These are phyloP conservation scores for Portunus trituberculatus DNA, from an alignment of 1,140 invertebrate species.

Conservation along the genomic window DNA sequence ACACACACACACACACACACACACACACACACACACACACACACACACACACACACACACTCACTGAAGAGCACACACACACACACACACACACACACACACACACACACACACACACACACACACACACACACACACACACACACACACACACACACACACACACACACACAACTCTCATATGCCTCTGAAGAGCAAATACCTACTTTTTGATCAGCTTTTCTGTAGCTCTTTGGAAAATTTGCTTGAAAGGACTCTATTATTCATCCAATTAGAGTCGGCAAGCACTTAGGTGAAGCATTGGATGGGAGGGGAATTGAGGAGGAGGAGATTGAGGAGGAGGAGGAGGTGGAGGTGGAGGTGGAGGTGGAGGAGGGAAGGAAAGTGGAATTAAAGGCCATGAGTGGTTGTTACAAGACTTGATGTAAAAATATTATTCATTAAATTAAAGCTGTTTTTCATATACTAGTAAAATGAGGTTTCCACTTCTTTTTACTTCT, in stretches of 20 bases:
- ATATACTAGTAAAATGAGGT: not conserved
- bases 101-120: slow-evolving; percentile 17
- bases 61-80: too few species aligned
- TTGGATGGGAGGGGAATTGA: not conserved
- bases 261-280: not conserved
- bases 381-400: not conserved
- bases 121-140: slow-evolving; percentile 11
- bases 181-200: not conserved
- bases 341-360: too few species aligned
- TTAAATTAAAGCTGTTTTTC: not conserved
- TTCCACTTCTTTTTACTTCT: not conserved
- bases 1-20: too few species aligned
- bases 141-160: slow-evolving; percentile 6
- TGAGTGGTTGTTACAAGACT: not conserved
- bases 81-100: not conserved
- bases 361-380: too few species aligned
- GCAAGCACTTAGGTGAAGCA: not conserved
- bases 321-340: not conserved
- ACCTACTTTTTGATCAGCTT: not conserved
- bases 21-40: not conserved
- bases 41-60: not conserved
- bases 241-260: slow-evolving; percentile 3
- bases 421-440: not conserved
- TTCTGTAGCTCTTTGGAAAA: not conserved
- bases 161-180: not conserved